Conservation (phyloP, 1,140 invertebrate species). For the Diploscapter pachys region DNA sequence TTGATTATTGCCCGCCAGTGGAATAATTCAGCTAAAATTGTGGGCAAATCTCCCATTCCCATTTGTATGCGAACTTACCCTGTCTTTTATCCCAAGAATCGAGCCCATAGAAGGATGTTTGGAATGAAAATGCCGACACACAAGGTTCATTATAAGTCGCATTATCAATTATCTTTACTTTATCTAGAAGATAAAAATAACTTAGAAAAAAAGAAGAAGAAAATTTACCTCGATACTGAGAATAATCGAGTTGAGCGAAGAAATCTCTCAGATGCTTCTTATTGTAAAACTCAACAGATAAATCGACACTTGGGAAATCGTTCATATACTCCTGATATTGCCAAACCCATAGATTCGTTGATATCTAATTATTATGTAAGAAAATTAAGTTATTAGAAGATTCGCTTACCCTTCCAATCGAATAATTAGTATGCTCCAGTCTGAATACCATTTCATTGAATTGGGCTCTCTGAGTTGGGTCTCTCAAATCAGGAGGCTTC, state of each 20-base stretch:
- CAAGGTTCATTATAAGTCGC: slow-evolving; percentile 55
- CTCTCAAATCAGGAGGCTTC: slow-evolving; percentile 52
- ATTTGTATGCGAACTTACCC: background rate
- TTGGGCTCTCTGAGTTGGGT: slow-evolving; percentile 22
- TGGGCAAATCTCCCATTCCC: background rate
- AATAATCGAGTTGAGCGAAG: slow-evolving; percentile 56
- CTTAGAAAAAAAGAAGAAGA: background rate
- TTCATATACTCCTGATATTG: slow-evolving; percentile 58
- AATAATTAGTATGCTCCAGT: slow-evolving; percentile 54
- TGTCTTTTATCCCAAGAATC: slow-evolving; percentile 59
- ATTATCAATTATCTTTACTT: slow-evolving; percentile 48
- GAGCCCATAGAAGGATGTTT: slow-evolving; percentile 57
- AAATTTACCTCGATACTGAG: slow-evolving; percentile 47
- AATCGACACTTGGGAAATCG: slow-evolving; percentile 55
- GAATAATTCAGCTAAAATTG: slow-evolving; percentile 48
- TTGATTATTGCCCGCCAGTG: slow-evolving; percentile 52
- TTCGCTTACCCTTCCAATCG: slow-evolving; percentile 48
- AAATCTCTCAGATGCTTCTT: slow-evolving; percentile 51
- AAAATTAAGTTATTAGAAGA: background rate
- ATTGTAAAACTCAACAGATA: slow-evolving; percentile 53
- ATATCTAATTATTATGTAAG: slow-evolving; percentile 19
- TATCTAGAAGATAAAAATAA: slow-evolving; percentile 33
- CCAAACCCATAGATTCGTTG: slow-evolving; percentile 58
- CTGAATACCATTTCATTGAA: slow-evolving; percentile 56
- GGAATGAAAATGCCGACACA: slow-evolving; percentile 55